These are phyloP conservation scores for Bombyx mandarina DNA, from an alignment of 1,140 invertebrate species.

Conservation along the genomic window DNA sequence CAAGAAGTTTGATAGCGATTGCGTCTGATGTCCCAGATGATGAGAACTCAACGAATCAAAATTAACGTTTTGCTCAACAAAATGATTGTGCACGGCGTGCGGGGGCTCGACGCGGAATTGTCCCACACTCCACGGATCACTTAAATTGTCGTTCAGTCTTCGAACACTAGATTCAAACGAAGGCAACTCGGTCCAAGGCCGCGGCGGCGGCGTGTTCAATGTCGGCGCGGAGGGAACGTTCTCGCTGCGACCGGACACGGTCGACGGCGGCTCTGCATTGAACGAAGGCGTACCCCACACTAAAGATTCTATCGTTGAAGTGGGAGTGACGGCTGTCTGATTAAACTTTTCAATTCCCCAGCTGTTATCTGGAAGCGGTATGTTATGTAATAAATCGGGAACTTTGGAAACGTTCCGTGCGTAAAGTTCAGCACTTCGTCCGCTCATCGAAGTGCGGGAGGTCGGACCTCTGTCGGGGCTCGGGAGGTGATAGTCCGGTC, in stretches of 20 bases:
- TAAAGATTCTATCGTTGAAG: slow-evolving; percentile 40
- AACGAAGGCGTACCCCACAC: slow-evolving; percentile 42
- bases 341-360: slow-evolving; percentile 43
- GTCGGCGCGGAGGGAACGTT: slow-evolving; percentile 23
- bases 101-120: slow-evolving; percentile 53
- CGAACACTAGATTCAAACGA: slow-evolving; percentile 34
- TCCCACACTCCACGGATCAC: slow-evolving; percentile 49
- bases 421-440: slow-evolving; percentile 37
- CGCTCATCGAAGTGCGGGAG: slow-evolving; percentile 21
- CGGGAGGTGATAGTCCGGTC: slow-evolving; percentile 45
- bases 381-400: slow-evolving; percentile 31
- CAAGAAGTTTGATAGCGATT: slow-evolving; percentile 40
- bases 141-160: slow-evolving; percentile 25
- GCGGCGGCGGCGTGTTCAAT: slow-evolving; percentile 40
- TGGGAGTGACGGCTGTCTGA: slow-evolving; percentile 23
- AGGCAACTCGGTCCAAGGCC: slow-evolving; percentile 34
- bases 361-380: slow-evolving; percentile 31
- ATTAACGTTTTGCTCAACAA: slow-evolving; percentile 47
- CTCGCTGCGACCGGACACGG: slow-evolving; percentile 25
- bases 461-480: slow-evolving; percentile 47
- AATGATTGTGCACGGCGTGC: slow-evolving; percentile 42
- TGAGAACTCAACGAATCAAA: slow-evolving; percentile 40
- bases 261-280: slow-evolving; percentile 24
- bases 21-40: slow-evolving; percentile 33
- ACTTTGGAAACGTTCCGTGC: slow-evolving; percentile 34